These are phyloP conservation scores for Hypocryptadius cinnamomeus DNA, from an alignment of 2,113 vertebrate genomes.

Conservation along the genomic window DNA sequence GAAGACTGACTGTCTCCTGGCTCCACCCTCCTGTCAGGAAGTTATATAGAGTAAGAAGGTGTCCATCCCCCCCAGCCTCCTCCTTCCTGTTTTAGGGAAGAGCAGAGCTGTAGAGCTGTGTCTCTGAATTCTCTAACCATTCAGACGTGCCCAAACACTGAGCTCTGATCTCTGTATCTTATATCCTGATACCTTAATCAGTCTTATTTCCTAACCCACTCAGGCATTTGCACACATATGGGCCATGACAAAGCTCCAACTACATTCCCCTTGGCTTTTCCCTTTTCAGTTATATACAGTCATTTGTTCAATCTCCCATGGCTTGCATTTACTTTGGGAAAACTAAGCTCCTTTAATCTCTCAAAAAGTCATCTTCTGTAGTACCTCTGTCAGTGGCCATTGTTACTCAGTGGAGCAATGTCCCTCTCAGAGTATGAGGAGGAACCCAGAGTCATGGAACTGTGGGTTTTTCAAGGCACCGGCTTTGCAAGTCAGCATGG, in stretches of 20 bases:
- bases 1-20: background rate
- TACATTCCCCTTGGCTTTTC: background rate
- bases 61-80: accelerated
- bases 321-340: background rate
- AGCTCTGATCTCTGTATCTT: background rate
- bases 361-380: background rate
- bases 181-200: background rate
- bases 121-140: background rate
- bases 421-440: background rate
- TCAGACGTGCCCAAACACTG: background rate
- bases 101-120: background rate
- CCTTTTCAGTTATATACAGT: background rate
- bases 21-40: background rate
- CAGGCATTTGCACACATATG: accelerated
- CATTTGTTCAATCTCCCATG: background rate
- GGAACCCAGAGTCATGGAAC: background rate
- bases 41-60: background rate
- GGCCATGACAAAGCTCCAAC: background rate
- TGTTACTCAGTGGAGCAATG: background rate
- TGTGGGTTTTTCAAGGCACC: background rate
- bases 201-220: background rate
- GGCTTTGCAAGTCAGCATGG: background rate
- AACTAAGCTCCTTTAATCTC: background rate
- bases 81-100: background rate
- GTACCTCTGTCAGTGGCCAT: background rate